Evolutionary conservation across 2,113 vertebrate species (phyloP).

Genomic region (Epinephelus cyanopodus): DNA sequence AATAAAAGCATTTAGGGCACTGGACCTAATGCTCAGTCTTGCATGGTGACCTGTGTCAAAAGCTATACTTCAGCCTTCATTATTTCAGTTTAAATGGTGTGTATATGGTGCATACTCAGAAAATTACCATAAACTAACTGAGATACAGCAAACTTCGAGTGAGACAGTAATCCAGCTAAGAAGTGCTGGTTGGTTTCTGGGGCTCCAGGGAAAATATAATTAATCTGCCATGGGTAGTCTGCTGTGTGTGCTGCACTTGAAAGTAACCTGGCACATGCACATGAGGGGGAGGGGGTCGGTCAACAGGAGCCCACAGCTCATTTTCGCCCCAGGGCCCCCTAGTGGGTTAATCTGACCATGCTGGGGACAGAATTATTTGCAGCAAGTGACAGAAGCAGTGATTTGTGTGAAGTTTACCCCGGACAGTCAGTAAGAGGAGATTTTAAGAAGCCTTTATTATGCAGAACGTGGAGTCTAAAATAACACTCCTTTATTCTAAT

Average conservation of each 20-base stretch:
- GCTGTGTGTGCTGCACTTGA: neutral
- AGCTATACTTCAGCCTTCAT: neutral
- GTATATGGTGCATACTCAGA: neutral
- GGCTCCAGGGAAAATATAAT: neutral
- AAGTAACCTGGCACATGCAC: neutral
- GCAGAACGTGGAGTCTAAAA: neutral
- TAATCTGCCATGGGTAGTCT: neutral
- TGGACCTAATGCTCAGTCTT: neutral
- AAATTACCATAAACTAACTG: neutral
- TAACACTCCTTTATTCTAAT: neutral
- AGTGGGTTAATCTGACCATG: constrained; percentile 1
- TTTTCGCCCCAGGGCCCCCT: neutral
- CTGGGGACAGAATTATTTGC: constrained; percentile 3
- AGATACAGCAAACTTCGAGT: neutral
- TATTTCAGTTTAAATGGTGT: neutral
- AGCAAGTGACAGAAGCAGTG: constrained; percentile 2
- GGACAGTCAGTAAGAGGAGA: neutral
- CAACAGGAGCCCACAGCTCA: neutral
- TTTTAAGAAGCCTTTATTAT: neutral
- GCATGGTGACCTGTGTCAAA: neutral
- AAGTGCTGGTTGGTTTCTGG: neutral
- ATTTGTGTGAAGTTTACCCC: neutral
- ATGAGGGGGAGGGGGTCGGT: neutral
- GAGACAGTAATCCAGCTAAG: neutral
- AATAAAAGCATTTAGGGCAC: neutral